Evolutionary conservation across 2,113 vertebrate genomes (phyloP), one percentile per base, ranked within the genome.

Genomic region (Nothoprocta pentlandii): DNA sequence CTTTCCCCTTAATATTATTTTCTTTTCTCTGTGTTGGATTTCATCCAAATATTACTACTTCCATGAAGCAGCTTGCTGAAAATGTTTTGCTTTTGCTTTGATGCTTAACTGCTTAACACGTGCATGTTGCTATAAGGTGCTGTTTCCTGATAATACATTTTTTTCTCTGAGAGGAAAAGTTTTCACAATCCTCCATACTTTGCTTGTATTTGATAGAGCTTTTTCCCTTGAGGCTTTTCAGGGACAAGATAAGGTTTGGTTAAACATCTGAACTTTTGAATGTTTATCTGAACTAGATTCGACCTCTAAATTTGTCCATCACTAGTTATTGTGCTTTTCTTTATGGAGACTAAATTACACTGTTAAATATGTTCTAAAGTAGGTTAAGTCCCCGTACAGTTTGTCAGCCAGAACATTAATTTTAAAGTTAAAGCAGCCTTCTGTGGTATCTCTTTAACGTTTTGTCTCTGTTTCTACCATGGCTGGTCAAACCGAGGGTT

Each of bases 201-300:
- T 93, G 69, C 74, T 94, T 94, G 19, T 28, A 25, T 95, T 94
- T 89, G 92, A 94, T 92, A 89, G 44, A 83, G 70, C 61, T 89
- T 77, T 77, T 94, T 92, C 16, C 5, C 75, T 79, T 69, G 75
- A 78, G 76, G 54, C 66, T 90, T 96, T 95, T 97, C 91, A 39
- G 30, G 87, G 96, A 96, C 96, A 97, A 97, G 94, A 97, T 97
- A 97, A 97, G 91, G 68, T 95, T 96, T 93, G 85, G 94, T 95
- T 96, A 93, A 94, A 84, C 89, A 95, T 97, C 68, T 96, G 92
- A 97, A 93, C 94, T 96, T 95, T 94, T 96, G 94, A 95, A 95
- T 95, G 94, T 93, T 96, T 96, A 92, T 96, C 68, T 92, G 90
- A 97, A 94, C 94, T 88, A 61, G 84, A 91, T 96, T 95, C 1